Percentiles rank a stretch among this genome's conserved stretches.
phyloP scores from a whole-genome alignment of 2,113 vertebrate species.

The Trematomus loennbergii region DNA sequence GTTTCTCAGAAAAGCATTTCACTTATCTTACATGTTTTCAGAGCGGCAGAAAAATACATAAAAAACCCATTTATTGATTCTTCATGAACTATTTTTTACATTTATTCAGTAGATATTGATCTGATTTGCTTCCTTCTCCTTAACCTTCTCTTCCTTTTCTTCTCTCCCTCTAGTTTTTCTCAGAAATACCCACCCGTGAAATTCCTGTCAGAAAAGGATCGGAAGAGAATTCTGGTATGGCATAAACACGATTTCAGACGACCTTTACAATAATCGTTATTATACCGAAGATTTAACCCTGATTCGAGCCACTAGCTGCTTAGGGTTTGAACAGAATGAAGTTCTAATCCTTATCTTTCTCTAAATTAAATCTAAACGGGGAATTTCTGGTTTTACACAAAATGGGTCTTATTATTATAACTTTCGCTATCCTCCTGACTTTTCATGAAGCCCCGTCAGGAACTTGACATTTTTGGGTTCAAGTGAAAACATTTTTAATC shows the following conservation, averaged over 20 bases:
- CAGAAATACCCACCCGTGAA: slow-evolving; percentile 99
- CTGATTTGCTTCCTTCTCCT: neutral
- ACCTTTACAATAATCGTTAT: neutral
- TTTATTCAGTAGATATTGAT: neutral
- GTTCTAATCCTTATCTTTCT: neutral
- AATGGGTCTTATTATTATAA: neutral
- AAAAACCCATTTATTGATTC: too few species aligned
- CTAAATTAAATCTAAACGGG: neutral
- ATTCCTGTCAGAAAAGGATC: slow-evolving; percentile 98
- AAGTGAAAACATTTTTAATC: neutral
- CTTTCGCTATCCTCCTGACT: neutral
- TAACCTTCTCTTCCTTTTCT: neutral
- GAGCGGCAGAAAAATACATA: too few species aligned
- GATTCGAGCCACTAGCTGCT: neutral
- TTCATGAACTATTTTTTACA: neutral
- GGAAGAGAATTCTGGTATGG: slow-evolving; percentile 98
- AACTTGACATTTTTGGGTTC: neutral
- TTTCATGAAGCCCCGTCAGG: neutral
- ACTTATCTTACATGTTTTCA: neutral
- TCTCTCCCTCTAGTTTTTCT: slow-evolving; percentile 86
- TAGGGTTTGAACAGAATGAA: neutral
- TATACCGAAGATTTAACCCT: neutral
- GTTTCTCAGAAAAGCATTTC: neutral
- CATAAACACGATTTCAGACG: neutral
- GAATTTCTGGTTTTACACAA: neutral